These are phyloP conservation scores for Erethizon dorsatum DNA, from an alignment of 2,797 vertebrate species.

Conservation along the genomic window DNA sequence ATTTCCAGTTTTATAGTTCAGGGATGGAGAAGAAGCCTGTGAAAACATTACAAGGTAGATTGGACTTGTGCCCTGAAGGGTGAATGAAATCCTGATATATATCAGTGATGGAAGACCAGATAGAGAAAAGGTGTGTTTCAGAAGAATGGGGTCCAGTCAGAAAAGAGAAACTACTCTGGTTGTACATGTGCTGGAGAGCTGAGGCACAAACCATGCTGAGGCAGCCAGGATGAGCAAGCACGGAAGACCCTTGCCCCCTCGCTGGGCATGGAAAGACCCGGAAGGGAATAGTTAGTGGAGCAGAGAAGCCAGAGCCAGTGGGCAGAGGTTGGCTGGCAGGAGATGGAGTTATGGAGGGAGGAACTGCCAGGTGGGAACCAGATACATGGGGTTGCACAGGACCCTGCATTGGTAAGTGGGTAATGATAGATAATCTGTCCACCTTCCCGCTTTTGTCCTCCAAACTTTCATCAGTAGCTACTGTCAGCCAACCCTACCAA, in stretches of 20 bases:
- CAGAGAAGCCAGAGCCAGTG: neutral
- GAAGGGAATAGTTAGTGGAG: neutral
- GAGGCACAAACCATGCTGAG: neutral
- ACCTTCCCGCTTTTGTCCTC: neutral
- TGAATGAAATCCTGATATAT: slow-evolving; percentile 21
- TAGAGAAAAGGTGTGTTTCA: neutral
- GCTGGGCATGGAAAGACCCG: neutral
- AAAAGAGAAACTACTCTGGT: neutral
- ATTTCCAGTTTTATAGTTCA: slow-evolving; percentile 32
- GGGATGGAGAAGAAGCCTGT: neutral
- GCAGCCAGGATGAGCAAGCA: neutral
- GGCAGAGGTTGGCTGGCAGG: neutral
- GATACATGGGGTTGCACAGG: neutral
- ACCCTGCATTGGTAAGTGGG: neutral
- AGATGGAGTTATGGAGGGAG: too few relatives aligned
- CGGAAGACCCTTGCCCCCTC: neutral
- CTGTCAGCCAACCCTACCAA: neutral
- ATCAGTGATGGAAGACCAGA: neutral
- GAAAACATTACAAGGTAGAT: neutral
- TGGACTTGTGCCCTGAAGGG: neutral
- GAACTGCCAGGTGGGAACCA: neutral
- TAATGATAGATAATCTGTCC: neutral
- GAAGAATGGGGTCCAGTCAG: neutral
- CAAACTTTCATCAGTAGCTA: neutral
- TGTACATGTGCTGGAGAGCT: too few relatives aligned